Evolutionary conservation across 2,797 vertebrate genomes (phyloP), one percentile per base, ranked within the genome.

Genomic region (Decapterus maruadsi): DNA sequence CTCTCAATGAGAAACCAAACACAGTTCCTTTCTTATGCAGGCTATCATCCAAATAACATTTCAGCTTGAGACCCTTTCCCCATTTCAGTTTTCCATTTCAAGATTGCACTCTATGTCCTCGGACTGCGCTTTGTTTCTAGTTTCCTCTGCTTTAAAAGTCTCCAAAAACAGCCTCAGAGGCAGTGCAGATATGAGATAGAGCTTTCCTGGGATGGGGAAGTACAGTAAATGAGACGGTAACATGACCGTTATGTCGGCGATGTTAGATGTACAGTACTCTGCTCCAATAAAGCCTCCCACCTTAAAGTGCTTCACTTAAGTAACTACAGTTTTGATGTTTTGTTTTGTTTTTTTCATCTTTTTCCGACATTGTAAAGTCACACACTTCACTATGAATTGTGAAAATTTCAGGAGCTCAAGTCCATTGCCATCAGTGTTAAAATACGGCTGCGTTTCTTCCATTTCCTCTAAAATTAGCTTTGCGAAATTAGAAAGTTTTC

Each of bases 1-100:
- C 91, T 94, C 92, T 93, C 93, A 95, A 95, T 94, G 93, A 95
- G 95, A 96, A 95, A 95, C 95, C 93, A 94, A 96, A 96, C 95
- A 95, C 95, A 96, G 84, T 89, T 89, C 90, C 89, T 93, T 94
- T 95, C 94, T 95, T 94, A 94, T 94, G 94, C 94, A 88, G 93
- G 93, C 94, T 93, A 90, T 92, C 94, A 83, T 95, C 94, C 95
- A 95, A 96, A 95, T 95, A 96, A 95, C 95, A 95, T 96, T 95
- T 96, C 93, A 94, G 90, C 87, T 87, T 16, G 77, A 75, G 90
- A 93, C 92, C 90, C 85, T 88, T 88, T 89, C 85, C 87, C 91
- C 88, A 90, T 91, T 94, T 92, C 87, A 94, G 94, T 95, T 95
- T 95, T 94, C 93, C 93, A 89, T 95, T 95, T 95, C 95, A 95